Evolutionary conservation across 2,888 invertebrate genomes (phyloP).

Genomic region (Crematogaster levior): DNA sequence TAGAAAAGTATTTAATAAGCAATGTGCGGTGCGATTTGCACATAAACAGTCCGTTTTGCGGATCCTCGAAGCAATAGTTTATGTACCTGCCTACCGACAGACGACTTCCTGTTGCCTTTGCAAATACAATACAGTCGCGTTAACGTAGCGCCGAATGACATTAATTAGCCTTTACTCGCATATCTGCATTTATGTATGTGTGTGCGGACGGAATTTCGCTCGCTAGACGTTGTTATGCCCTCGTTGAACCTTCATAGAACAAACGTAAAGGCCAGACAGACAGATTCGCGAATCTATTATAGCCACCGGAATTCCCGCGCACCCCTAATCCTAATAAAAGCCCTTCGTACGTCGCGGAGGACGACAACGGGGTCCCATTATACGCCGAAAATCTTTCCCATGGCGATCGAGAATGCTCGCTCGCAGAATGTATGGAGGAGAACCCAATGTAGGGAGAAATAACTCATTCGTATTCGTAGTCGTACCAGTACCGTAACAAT

Average conservation of each 20-base stretch:
- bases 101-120: conserved; percentile 45
- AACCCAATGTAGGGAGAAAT: conserved; percentile 61
- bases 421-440: conserved; percentile 59
- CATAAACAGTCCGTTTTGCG: neutral
- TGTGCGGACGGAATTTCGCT: conserved; percentile 8
- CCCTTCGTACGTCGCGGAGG: conserved; percentile 63
- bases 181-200: conserved; percentile 16
- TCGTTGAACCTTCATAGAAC: conserved; percentile 65
- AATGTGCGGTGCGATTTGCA: neutral
- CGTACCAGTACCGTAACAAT: conserved; percentile 70
- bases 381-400: conserved; percentile 78
- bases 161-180: conserved; percentile 38
- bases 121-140: conserved; percentile 10
- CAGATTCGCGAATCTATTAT: conserved; percentile 77
- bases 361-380: conserved; percentile 69
- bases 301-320: conserved; percentile 68
- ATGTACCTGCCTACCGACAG: conserved; percentile 12
- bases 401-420: conserved; percentile 73
- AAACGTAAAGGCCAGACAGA: conserved; percentile 71
- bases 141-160: conserved; percentile 21
- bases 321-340: conserved; percentile 75
- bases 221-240: conserved; percentile 9
- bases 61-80: conserved; percentile 16
- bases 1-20: neutral
- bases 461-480: conserved; percentile 72